A percentile compares a stretch with the other conserved stretches of the same genome.
phyloP scores from a whole-genome alignment of 2,888 invertebrate genomes.

The Agrochola litura region DNA sequence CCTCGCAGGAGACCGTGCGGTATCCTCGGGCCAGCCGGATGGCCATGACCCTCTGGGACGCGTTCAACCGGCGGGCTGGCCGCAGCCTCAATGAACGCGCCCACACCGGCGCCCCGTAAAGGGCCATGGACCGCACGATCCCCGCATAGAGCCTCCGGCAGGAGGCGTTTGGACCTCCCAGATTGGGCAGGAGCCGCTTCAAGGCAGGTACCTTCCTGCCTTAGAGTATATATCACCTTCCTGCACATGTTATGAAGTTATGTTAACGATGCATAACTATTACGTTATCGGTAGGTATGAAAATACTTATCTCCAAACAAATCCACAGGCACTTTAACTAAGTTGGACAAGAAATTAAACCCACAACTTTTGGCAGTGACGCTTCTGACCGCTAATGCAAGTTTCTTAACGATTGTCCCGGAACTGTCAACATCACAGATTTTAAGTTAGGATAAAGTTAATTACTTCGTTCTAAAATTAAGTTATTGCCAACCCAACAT shows the following conservation, averaged over 20 bases:
- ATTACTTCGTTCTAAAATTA: slow-evolving; percentile 35
- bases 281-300: not conserved
- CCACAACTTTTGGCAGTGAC: not conserved
- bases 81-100: no score
- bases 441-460: slow-evolving; percentile 28
- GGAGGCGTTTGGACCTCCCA: no score
- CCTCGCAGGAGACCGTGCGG: no score
- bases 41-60: no score
- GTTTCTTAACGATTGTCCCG: not conserved
- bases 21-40: no score
- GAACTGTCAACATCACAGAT: slow-evolving; percentile 1
- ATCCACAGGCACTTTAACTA: not conserved
- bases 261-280: not conserved
- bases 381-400: not conserved
- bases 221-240: no score
- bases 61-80: no score
- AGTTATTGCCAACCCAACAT: slow-evolving; percentile 34
- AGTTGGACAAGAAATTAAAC: not conserved
- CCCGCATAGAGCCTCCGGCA: no score
- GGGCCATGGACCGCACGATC: no score
- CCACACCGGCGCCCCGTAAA: no score
- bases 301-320: not conserved
- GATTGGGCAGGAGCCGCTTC: no score
- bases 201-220: no score
- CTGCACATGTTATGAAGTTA: not conserved